Percentiles rank a stretch among this genome's conserved stretches.
phyloP scores from a whole-genome alignment of 2,888 invertebrate genomes.

The Xestia ashworthii region DNA sequence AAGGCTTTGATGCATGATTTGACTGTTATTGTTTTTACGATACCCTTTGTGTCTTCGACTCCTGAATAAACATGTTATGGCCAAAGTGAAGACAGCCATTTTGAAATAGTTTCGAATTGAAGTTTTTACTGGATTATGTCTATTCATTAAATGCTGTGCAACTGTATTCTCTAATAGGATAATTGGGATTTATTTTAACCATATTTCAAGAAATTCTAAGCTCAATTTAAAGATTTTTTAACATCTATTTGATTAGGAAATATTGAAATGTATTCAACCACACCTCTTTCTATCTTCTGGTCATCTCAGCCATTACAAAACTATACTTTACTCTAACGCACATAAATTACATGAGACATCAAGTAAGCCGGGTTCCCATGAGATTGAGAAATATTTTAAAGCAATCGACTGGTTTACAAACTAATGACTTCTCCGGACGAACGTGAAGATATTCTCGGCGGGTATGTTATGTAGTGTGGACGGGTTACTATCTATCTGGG shows the following conservation, averaged over 20 bases:
- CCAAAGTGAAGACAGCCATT: neutral
- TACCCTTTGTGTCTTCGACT: neutral
- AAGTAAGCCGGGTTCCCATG: slow-evolving; percentile 55
- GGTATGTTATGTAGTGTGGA: slow-evolving; percentile 4
- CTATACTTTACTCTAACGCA: slow-evolving; percentile 29
- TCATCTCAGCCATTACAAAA: slow-evolving; percentile 1
- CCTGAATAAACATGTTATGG: neutral
- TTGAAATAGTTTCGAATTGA: neutral
- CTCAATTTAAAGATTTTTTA: neutral
- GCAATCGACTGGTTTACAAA: slow-evolving; percentile 56
- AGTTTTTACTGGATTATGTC: neutral
- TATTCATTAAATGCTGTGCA: neutral
- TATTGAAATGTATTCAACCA: neutral
- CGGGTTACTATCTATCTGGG: slow-evolving; percentile 9
- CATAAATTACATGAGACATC: slow-evolving; percentile 52
- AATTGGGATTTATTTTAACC: neutral
- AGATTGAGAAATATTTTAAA: slow-evolving; percentile 51
- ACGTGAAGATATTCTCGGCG: slow-evolving; percentile 56
- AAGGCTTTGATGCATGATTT: neutral
- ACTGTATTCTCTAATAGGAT: neutral
- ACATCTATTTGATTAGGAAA: neutral
- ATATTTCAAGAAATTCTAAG: neutral
- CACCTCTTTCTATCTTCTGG: neutral
- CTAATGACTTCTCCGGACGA: slow-evolving; percentile 49
- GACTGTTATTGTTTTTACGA: neutral